Evolutionary conservation across 2,888 invertebrate species (phyloP).

Genomic region (Pseudococcus jackbeardsleyi): DNA sequence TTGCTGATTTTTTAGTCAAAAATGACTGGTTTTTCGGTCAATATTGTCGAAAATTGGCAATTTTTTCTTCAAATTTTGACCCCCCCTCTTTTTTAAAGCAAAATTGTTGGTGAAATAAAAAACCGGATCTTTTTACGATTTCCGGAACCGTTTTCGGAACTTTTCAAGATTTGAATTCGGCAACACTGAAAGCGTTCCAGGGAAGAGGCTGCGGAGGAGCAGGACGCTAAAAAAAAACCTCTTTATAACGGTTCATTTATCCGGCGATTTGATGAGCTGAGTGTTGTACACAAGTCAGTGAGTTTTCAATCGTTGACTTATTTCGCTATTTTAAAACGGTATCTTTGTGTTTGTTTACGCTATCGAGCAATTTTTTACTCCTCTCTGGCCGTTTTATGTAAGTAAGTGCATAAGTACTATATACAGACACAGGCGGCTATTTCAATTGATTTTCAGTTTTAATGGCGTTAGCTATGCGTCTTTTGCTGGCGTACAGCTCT

Average conservation of each 20-base stretch:
- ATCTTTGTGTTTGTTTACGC: slow-evolving; percentile 7
- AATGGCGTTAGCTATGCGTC: slow-evolving; percentile 33
- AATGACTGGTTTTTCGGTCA: no score
- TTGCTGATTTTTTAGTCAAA: no score
- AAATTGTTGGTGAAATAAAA: no score
- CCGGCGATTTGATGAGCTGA: neutral
- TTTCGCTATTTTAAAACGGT: slow-evolving; percentile 46
- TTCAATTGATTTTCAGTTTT: slow-evolving; percentile 49
- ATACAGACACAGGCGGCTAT: slow-evolving; percentile 16
- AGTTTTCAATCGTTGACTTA: slow-evolving; percentile 9
- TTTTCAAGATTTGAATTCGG: no score
- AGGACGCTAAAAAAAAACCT: neutral
- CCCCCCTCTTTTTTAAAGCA: no score
- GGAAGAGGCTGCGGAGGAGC: neutral
- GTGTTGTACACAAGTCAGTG: neutral
- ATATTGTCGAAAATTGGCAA: no score
- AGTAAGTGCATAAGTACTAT: no score
- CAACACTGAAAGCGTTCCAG: no score
- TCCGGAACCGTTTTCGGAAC: no score
- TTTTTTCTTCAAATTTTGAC: no score
- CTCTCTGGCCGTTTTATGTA: neutral
- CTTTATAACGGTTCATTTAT: neutral
- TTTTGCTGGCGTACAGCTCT: neutral
- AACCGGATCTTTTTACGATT: no score
- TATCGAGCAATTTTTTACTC: neutral